Evolutionary conservation across 2,113 vertebrate species (phyloP), one percentile per base, ranked within the genome.

Genomic region (Cinclus cinclus): DNA sequence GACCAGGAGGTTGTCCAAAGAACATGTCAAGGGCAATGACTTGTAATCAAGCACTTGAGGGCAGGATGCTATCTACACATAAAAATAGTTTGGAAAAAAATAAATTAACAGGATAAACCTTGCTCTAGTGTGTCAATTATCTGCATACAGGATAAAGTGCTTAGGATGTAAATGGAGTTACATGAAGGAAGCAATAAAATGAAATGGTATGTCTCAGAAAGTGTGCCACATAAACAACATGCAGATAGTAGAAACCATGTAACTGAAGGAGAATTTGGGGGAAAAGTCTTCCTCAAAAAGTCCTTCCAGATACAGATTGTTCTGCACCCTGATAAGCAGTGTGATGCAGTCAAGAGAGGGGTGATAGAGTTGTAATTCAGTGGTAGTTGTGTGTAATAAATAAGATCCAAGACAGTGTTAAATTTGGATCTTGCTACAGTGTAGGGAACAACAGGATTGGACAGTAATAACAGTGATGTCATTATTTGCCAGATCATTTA

Each of bases 301-400:
- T 12, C 53, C 5, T 11, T 27, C 31, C 28, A 53, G 24, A 69
- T 33, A 60, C 0, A 0, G 33, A 33, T n/a, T 37, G 10, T 23
- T 33, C 31, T 17, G 35, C 20, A 91, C 7, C 19, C 41, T 0
- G 0, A 5, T 13, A 67, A 47, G 30, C 16, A 56, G n/a, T 6
- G 19, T 47, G 44, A 44, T 0, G 0, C 4, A 35, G 27, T 7
- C 27, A 22, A 67, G 37, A 73, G 19, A 44, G 1, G 1, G 14
- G 15, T 50, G 64, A 58, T 2, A 42, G 50, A 59, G 33, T 1
- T 50, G 35, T 28, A 33, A 69, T 63, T 90, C 46, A 44, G 30
- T 46, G 33, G 30, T 27, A 56, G 27, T 13, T 82, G 23, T 35
- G 23, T 44, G 8, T 15, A 71, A 85, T 11, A 9, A 59, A 1